Conservation (phyloP, 2,113 vertebrate genomes). For the Thunnus maccoyii region DNA sequence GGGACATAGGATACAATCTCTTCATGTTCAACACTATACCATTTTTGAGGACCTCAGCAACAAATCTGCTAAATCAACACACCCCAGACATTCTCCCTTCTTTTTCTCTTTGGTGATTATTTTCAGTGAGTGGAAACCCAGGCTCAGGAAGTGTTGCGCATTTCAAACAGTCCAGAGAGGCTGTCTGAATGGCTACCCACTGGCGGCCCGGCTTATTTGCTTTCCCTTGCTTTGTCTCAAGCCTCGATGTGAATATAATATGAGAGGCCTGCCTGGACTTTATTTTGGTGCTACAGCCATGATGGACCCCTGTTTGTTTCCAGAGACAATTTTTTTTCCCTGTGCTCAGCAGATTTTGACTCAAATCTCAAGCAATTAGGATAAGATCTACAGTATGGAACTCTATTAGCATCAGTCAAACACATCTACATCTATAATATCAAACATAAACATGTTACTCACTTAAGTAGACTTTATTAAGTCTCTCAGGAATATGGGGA, state of each 20-base stretch:
- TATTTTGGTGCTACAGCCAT: conserved; percentile 14
- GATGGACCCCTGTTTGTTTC: conserved; percentile 32
- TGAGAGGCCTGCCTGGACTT: conserved; percentile 19
- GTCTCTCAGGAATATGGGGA: conserved; percentile 37
- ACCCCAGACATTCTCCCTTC: conserved; percentile 39
- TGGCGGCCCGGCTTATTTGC: conserved; percentile 45
- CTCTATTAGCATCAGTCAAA: conserved; percentile 16
- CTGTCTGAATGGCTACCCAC: conserved; percentile 29
- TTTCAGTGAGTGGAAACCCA: conserved; percentile 57
- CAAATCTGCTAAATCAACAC: conserved; percentile 69
- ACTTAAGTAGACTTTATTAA: not conserved
- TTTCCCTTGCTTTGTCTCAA: conserved; percentile 43
- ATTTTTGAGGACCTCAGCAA: conserved; percentile 66
- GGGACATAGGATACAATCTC: conserved; percentile 48
- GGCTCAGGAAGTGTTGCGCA: conserved; percentile 64
- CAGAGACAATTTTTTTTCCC: conserved; percentile 23
- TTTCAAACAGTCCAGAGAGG: conserved; percentile 52
- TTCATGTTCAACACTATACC: conserved; percentile 35
- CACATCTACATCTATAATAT: conserved; percentile 38
- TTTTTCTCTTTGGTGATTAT: conserved; percentile 48
- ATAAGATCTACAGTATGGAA: conserved; percentile 44
- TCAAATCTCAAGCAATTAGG: conserved; percentile 46
- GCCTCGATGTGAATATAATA: conserved; percentile 24
- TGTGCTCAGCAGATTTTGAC: conserved; percentile 37
- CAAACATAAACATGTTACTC: conserved; percentile 45